Percentiles rank a stretch among this genome's conserved stretches.
phyloP scores from a whole-genome alignment of 2,113 vertebrate genomes.

The Phalacrocorax carbo region DNA sequence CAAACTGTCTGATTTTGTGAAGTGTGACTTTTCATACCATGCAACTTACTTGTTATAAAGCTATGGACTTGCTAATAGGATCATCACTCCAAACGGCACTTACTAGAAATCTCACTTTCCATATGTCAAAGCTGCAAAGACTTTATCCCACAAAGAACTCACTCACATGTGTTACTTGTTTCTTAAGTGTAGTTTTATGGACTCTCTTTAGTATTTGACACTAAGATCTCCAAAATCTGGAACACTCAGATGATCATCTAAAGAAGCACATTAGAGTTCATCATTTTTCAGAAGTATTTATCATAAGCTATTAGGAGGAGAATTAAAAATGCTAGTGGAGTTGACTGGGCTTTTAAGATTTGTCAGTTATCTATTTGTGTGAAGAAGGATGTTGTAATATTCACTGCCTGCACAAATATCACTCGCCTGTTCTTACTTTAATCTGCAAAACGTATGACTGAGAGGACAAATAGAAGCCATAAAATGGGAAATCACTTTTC shows the following conservation, averaged over 20 bases:
- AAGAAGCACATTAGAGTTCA: background rate
- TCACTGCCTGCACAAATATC: background rate
- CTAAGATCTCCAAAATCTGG: background rate
- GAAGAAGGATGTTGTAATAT: constrained; percentile 6
- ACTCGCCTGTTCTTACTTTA: constrained; percentile 6
- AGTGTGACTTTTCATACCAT: background rate
- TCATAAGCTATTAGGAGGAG: background rate
- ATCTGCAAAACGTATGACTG: background rate
- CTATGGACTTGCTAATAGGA: constrained; percentile 9
- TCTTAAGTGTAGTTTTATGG: background rate
- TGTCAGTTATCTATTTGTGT: constrained; percentile 7
- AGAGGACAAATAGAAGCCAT: constrained; percentile 13
- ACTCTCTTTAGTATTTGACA: background rate
- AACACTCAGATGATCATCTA: background rate
- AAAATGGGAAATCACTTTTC: constrained; percentile 27
- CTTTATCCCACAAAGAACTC: background rate
- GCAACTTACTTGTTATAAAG: background rate
- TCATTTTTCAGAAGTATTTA: background rate
- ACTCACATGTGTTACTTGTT: background rate
- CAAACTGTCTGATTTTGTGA: background rate
- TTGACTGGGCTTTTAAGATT: background rate
- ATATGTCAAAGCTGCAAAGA: background rate
- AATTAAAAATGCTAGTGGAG: background rate
- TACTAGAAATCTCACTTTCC: constrained; percentile 14
- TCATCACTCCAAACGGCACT: background rate